These are phyloP conservation scores for Hydropotes inermis DNA, from an alignment of 2,113 vertebrate species.

Conservation along the genomic window DNA sequence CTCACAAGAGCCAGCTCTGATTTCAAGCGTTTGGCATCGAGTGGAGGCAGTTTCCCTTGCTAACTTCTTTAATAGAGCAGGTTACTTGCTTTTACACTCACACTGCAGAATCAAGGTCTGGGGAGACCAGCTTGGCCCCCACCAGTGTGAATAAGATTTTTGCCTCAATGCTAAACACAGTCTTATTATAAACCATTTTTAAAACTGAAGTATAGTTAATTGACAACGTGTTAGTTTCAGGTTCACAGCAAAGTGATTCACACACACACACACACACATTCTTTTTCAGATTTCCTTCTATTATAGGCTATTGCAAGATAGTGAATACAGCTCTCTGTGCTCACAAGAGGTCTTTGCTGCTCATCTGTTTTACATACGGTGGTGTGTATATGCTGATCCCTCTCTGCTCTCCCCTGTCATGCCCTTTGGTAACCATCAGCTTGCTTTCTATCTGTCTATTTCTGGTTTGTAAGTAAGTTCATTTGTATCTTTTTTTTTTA, in stretches of 20 bases:
- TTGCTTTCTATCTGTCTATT: background rate
- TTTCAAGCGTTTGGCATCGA: background rate
- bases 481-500: background rate
- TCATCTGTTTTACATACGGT: rapidly evolving
- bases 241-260: background rate
- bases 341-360: rapidly evolving
- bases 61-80: background rate
- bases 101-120: background rate
- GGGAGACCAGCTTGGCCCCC: background rate
- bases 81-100: background rate
- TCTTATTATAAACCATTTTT: background rate
- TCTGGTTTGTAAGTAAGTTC: background rate
- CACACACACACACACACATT: background rate
- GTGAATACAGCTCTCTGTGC: rapidly evolving
- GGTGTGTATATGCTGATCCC: no score
- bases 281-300: background rate
- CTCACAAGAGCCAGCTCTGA: background rate
- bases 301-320: rapidly evolving
- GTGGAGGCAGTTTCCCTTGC: background rate
- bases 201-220: background rate
- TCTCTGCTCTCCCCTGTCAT: background rate
- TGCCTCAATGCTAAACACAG: background rate
- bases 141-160: background rate
- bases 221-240: background rate
- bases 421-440: background rate